Evolutionary conservation across 2,113 vertebrate species (phyloP).

Genomic region (Tapirus terrestris): DNA sequence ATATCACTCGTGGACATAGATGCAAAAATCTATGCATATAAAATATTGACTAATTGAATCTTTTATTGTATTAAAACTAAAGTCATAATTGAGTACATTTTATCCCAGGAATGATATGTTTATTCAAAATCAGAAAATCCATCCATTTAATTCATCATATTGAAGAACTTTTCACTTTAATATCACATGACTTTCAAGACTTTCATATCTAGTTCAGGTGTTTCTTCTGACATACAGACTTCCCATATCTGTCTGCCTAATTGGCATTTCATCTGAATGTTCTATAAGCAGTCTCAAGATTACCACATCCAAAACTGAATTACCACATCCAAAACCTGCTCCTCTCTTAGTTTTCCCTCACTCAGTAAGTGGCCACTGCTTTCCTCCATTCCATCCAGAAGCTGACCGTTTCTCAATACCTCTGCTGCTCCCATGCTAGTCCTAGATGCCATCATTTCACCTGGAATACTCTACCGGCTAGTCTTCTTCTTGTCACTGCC

Average conservation of each 20-base stretch:
- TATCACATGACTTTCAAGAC: not conserved
- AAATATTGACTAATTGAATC: not conserved
- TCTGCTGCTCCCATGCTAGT: not conserved
- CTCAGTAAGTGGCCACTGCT: not conserved
- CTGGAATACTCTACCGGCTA: too few relatives aligned
- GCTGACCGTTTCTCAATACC: not conserved
- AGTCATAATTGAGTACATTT: not conserved
- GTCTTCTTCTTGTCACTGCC: not conserved
- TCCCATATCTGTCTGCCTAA: not conserved
- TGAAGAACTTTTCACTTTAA: slow-evolving; percentile 15
- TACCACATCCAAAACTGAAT: not conserved
- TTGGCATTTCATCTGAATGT: not conserved
- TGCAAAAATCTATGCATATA: not conserved
- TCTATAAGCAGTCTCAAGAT: slow-evolving; percentile 27
- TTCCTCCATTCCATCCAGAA: not conserved
- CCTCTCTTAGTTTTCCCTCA: not conserved
- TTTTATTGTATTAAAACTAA: not conserved
- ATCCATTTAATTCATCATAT: not conserved
- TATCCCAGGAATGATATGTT: not conserved
- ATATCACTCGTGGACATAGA: not conserved
- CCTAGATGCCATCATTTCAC: not conserved
- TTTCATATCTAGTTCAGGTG: not conserved
- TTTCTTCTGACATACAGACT: not conserved
- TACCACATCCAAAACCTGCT: not conserved
- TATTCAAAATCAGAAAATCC: not conserved